Evolutionary conservation across 2,797 vertebrate species (phyloP), one percentile per base, ranked within the genome.

Genomic region (Bradypodion ventrale): DNA sequence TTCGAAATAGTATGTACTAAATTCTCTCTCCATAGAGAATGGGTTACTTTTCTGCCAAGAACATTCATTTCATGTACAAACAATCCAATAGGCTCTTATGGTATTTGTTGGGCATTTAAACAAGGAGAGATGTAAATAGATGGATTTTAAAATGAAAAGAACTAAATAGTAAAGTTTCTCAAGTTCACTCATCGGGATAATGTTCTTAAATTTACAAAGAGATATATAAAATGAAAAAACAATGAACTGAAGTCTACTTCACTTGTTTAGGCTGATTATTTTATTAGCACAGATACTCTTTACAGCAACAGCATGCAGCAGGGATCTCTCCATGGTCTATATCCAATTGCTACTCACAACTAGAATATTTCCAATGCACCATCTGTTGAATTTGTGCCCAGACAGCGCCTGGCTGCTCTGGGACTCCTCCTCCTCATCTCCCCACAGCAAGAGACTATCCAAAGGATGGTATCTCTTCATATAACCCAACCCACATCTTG

Each of bases 1-100:
- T 59, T 25, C 1, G 85, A 91, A 91, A 85, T 69, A 8, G 35
- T 78, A 12, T 86, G 21, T 1, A 69, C 3, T 75, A 84, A 42
- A 2, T 16, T 88, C 25, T 83, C 78, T 89, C 46, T 84, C 46
- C 5, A 70, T 29, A 73, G 77, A 10, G 25, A 76, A 79, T 85
- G 87, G 16, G 87, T 84, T 56, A 21, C 35, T 65, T 7, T 65
- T 35, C 27, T 63, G 19, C 56, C 68, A 85, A 42, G 29, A 32
- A 74, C 73, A 72, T 52, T 79, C 25, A 23, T 25, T 79, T 52
- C 32, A 56, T 49, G 52, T 79, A 46, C 52, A 85, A 73, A 85
- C 65, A 74, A 65, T 63, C 5, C 65, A n/a, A 40, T 78, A 37
- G 27, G 15, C 60, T 73, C 4, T 49, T 73, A 29, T 72, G 25